Conservation (phyloP, 2,797 vertebrate genomes). For the Acestrorhynchus altus region DNA sequence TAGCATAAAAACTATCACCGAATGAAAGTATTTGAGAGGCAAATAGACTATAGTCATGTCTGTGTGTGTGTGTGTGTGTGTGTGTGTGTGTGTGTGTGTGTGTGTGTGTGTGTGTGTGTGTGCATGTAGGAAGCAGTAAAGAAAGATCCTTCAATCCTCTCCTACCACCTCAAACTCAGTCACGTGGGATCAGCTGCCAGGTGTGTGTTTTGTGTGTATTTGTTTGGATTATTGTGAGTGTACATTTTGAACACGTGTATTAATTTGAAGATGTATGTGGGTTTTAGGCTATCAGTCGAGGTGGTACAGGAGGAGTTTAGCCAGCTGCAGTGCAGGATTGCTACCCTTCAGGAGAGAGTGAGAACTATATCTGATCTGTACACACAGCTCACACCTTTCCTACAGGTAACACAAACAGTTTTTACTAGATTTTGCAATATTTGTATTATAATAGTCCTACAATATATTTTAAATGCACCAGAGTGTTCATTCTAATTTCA, state of each 20-base stretch:
- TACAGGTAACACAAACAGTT: no score
- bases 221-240: background rate
- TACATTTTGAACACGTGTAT: background rate
- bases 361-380: slow-evolving; percentile 53
- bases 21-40: no score
- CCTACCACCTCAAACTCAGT: slow-evolving; percentile 53
- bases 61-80: background rate
- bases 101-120: background rate
- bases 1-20: no score
- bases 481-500: no score
- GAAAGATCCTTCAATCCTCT: slow-evolving; percentile 55
- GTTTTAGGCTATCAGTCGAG: slow-evolving; percentile 62
- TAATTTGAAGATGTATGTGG: background rate
- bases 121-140: slow-evolving; percentile 53
- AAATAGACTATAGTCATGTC: no score
- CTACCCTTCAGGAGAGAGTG: slow-evolving; percentile 48
- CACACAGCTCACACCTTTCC: slow-evolving; percentile 55
- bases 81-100: background rate
- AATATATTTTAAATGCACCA: no score
- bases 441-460: no score
- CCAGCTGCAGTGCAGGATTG: slow-evolving; percentile 53
- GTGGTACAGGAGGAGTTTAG: slow-evolving; percentile 57
- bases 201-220: slow-evolving; percentile 12
- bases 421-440: no score
- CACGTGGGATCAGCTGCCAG: slow-evolving; percentile 58